phyloP scores from a whole-genome alignment of 2,888 invertebrate genomes.

The Spisula solida region DNA sequence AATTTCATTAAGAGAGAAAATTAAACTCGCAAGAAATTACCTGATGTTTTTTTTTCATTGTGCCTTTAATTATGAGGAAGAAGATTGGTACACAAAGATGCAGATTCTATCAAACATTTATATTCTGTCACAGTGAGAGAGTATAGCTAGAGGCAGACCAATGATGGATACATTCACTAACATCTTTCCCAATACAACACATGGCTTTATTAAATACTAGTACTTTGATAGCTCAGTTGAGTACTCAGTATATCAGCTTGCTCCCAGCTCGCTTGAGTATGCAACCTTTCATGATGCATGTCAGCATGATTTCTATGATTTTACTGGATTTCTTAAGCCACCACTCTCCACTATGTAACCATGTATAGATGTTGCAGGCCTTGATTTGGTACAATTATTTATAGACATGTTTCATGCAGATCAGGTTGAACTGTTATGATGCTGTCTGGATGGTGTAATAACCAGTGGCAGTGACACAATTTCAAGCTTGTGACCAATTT shows the following conservation, averaged over 20 bases:
- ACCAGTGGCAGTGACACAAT: too few species aligned
- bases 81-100: neutral
- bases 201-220: neutral
- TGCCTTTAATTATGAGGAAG: neutral
- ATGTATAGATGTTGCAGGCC: too few species aligned
- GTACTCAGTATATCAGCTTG: too few species aligned
- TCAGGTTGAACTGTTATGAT: too few species aligned
- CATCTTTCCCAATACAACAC: neutral
- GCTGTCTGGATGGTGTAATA: too few species aligned
- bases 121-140: neutral
- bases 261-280: too few species aligned
- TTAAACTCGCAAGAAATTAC: neutral
- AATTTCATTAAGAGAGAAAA: neutral
- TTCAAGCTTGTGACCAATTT: too few species aligned
- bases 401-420: too few species aligned
- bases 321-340: too few species aligned
- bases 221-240: neutral
- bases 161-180: neutral
- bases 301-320: too few species aligned
- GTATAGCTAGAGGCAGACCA: neutral
- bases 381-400: too few species aligned
- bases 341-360: too few species aligned
- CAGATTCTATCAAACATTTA: slow-evolving; percentile 4
- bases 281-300: neutral
- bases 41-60: neutral